Evolutionary conservation across 2,797 vertebrate genomes (phyloP).

Genomic region (Clarias platycephalus): DNA sequence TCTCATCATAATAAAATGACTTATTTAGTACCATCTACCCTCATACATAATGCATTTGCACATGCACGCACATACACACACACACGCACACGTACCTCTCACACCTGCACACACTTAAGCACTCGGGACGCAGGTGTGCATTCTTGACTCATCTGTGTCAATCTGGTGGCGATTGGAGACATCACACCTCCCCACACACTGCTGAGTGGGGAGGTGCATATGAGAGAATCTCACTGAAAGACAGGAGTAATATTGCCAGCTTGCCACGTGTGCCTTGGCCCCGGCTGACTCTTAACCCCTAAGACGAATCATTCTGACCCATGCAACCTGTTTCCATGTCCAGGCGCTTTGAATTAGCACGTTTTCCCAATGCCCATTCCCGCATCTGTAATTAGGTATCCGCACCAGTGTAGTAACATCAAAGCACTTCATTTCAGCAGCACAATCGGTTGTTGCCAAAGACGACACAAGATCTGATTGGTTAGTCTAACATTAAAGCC

Average conservation of each 20-base stretch:
- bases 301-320: slow-evolving; percentile 38
- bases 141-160: slow-evolving; percentile 60
- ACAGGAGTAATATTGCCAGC: slow-evolving; percentile 41
- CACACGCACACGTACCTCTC: slow-evolving; percentile 38
- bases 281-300: slow-evolving; percentile 59
- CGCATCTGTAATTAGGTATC: slow-evolving; percentile 53
- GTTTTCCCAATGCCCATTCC: slow-evolving; percentile 56
- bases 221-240: slow-evolving; percentile 35
- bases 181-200: slow-evolving; percentile 48
- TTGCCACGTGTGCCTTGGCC: slow-evolving; percentile 53
- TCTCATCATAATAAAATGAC: slow-evolving; percentile 36
- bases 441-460: slow-evolving; percentile 9
- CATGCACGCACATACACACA: slow-evolving; percentile 26
- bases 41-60: slow-evolving; percentile 56
- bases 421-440: neutral
- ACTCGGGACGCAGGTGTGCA: slow-evolving; percentile 70
- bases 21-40: slow-evolving; percentile 41
- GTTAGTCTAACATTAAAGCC: slow-evolving; percentile 4
- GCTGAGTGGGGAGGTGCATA: slow-evolving; percentile 34
- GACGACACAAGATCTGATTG: slow-evolving; percentile 7
- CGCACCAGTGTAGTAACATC: slow-evolving; percentile 35
- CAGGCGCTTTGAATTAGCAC: slow-evolving; percentile 54
- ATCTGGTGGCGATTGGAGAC: slow-evolving; percentile 54
- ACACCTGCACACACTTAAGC: slow-evolving; percentile 73
- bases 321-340: slow-evolving; percentile 38